Base-by-base conservation (phyloP, 2,888 invertebrate genomes). In the Phengaris alcon region DNA sequence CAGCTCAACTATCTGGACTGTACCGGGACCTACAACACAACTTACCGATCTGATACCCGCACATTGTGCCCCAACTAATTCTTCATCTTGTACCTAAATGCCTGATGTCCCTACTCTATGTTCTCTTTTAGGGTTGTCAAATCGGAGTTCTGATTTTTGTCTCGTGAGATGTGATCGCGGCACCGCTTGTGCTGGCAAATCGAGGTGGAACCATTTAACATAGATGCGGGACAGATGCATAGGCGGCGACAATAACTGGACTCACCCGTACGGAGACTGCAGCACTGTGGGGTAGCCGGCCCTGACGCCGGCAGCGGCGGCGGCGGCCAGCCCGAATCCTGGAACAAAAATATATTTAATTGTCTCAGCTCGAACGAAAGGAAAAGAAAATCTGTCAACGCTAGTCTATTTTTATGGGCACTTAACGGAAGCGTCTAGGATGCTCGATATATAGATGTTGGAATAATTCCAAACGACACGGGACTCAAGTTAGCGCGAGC, bases 241-340 rank as follows among this genome's bases (percentile, higher is more conserved):
- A 81, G 80, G 79, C 75, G 54, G 68, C 73, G 68, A 70, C 59
- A 73, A 44, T 74, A 68, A 72, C 73, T 57, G 44, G 70, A 96
- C 97, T 97, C 94, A 97, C 97, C 97, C 97, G 87, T 97, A 97
- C 87, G 96, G 97, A 80, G 97, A 95, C 77, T 96, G 97, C 83
- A 97, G 93, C 79, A 97, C 95, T 73, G 96, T 94, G 75, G 96
- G 97, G 87, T 97, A 97, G 79, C 97, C 97, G 35, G 97, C 94
- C 80, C 97, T 95, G 78, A 97, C 96, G 79, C 97, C 96, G 75
- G 95, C 94, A 79, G 96, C 95, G 68, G 93, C 91, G 68, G 91
- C 93, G 68, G 93, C 92, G 12, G 93, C 91, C 78, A 93, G 79
- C 7, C 92, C 90, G 79, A 93, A 93, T 77, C 92, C 92, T 92